Percentiles rank a stretch among this genome's conserved stretches.
Evolutionary conservation across 2,888 invertebrate genomes (phyloP).

Genomic region (Calliopum simillimum): DNA sequence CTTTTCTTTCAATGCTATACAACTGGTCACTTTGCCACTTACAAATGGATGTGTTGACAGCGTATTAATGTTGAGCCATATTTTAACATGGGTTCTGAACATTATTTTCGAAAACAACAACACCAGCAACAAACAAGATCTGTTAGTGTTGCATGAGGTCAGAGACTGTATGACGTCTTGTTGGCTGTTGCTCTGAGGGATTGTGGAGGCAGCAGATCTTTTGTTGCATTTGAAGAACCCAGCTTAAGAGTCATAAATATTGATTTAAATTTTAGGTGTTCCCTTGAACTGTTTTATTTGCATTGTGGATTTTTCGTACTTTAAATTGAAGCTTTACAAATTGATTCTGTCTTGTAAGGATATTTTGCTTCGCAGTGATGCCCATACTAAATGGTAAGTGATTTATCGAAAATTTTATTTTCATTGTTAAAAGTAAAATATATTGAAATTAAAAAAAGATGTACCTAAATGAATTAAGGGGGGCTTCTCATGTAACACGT

Average conservation of each 20-base stretch:
- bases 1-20: not conserved
- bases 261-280: conserved; percentile 14
- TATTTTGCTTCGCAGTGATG: too few relatives aligned
- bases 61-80: conserved; percentile 63
- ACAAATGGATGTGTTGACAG: conserved; percentile 64
- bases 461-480: too few relatives aligned
- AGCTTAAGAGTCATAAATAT: conserved; percentile 24
- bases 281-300: conserved; percentile 19
- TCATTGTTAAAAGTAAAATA: too few relatives aligned
- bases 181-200: conserved; percentile 8
- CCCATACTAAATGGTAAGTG: conserved; percentile 4
- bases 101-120: conserved; percentile 18
- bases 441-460: too few relatives aligned
- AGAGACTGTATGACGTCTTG: conserved; percentile 34
- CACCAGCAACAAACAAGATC: not conserved
- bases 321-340: conserved; percentile 8
- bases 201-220: not conserved
- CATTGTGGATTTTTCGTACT: conserved; percentile 16
- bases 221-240: conserved; percentile 12
- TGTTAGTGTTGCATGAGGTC: conserved; percentile 22
- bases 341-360: conserved; percentile 6
- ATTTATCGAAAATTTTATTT: conserved; percentile 27
- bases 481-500: too few relatives aligned
- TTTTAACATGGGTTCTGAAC: conserved; percentile 45
- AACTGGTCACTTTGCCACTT: conserved; percentile 34